Percentiles rank a stretch among this genome's conserved stretches.
Conservation (phyloP, 2,888 invertebrate species). For the Dynastes tityus region DNA sequence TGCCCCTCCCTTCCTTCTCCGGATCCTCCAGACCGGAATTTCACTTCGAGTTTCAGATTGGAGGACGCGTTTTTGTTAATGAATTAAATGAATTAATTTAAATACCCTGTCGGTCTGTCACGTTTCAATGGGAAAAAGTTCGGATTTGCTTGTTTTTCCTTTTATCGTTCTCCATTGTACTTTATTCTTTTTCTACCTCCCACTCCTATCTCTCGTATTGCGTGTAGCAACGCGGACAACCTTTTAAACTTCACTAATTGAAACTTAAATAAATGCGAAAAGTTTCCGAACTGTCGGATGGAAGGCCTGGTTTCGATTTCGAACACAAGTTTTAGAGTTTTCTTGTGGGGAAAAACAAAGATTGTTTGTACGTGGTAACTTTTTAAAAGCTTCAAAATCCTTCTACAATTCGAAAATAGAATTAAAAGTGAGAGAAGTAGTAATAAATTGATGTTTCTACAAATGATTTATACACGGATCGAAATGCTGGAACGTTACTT, state of each 20-base stretch:
- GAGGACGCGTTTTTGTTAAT: slow-evolving; percentile 46
- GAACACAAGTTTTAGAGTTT: slow-evolving; percentile 13
- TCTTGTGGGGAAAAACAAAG: slow-evolving; percentile 1
- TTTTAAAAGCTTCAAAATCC: slow-evolving; percentile 9
- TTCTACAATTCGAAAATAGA: not conserved
- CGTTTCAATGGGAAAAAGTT: slow-evolving; percentile 28
- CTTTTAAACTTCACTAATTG: slow-evolving; percentile 46
- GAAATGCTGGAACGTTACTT: no score
- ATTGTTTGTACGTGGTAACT: slow-evolving; percentile 5
- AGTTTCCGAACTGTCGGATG: slow-evolving; percentile 32
- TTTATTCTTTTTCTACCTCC: not conserved
- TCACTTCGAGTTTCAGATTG: slow-evolving; percentile 39
- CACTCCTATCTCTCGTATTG: slow-evolving; percentile 6
- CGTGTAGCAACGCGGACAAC: slow-evolving; percentile 10
- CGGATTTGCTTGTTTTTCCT: slow-evolving; percentile 7
- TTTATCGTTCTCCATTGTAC: slow-evolving; percentile 16
- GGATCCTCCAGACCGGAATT: slow-evolving; percentile 17
- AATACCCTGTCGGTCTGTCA: slow-evolving; percentile 42
- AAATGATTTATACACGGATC: not conserved
- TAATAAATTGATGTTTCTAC: not conserved
- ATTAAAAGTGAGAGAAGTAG: not conserved
- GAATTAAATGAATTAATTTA: slow-evolving; percentile 46
- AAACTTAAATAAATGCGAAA: slow-evolving; percentile 46
- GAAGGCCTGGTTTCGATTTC: slow-evolving; percentile 20
- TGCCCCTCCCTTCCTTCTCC: not conserved